Evolutionary conservation across 2,797 vertebrate genomes (phyloP).

Genomic region (Notolepis coatsorum): DNA sequence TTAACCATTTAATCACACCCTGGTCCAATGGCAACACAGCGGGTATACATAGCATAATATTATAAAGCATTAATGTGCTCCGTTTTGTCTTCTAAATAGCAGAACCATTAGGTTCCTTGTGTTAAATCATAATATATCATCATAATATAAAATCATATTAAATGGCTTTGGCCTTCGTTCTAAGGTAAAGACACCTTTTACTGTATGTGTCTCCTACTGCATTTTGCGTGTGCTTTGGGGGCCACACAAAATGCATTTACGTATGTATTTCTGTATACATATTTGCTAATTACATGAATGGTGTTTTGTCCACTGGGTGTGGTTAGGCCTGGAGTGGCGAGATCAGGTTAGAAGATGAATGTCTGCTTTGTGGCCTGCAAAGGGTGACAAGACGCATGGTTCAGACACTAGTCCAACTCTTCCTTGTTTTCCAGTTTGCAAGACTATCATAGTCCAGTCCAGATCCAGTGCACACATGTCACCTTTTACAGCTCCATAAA

Average conservation of each 20-base stretch:
- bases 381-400: conserved; percentile 57
- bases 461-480: conserved; percentile 50
- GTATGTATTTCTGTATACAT: not conserved
- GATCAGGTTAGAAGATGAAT: conserved; percentile 33
- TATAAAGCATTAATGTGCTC: too few species aligned
- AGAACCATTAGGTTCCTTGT: too few species aligned
- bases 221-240: conserved; percentile 5
- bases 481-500: conserved; percentile 68
- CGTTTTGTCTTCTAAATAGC: not conserved
- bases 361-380: conserved; percentile 61
- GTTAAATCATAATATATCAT: too few species aligned
- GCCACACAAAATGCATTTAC: not conserved
- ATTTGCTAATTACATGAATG: conserved; percentile 3
- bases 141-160: too few species aligned
- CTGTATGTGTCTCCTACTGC: not conserved
- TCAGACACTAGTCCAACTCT: not conserved
- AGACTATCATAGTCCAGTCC: conserved; percentile 54
- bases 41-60: not conserved
- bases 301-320: conserved; percentile 65
- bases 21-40: conserved; percentile 42
- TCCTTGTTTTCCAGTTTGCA: conserved; percentile 45
- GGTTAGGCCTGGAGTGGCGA: conserved; percentile 59
- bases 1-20: conserved; percentile 63
- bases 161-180: not conserved
- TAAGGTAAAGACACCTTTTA: not conserved